Evolutionary conservation across 2,888 invertebrate species (phyloP), one percentile per base, ranked within the genome.

Genomic region (Epistrophella euchroma): DNA sequence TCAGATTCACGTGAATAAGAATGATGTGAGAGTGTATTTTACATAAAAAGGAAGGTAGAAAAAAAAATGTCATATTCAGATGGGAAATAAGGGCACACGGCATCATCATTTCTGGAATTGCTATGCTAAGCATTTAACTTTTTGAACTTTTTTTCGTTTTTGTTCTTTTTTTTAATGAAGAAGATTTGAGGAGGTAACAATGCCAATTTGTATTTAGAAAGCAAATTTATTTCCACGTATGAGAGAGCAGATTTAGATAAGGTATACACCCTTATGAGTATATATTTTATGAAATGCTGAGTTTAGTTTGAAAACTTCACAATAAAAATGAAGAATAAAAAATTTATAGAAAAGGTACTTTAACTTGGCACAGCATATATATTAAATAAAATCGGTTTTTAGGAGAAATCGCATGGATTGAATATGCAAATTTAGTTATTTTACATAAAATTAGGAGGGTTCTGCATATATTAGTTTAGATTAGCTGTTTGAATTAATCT

Each of bases 31-130:
- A 35, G 52, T 37, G n/a, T 37, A 47, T 37, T 22, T 37, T n/a
- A n/a, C 52, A 52, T 66, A 47, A 35, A 35, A 71, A 45, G 47
- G 19, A n/a, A 70, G 32, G n/a, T n/a, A 28, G 43, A 10, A 11
- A 32, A 66, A 45, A 28, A 50, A 83, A 78, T 70, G 60, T 64
- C 64, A 74, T 73, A 70, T 75, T 32, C 66, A 40, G 64, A 52
- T 62, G 70, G 37, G 52, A 52, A 68, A 68, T 52, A 52, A 50
- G 68, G 43, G 37, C 22, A 35, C 15, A 66, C 7, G 47, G 45
- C 6, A 47, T 66, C 6, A 47, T 66, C 19, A 66, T 43, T 64
- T 28, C 25, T 28, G 32, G 13, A 50, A 45, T 62, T 50, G 50
- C 50, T 40, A 19, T 28, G 50, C 43, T 43, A 72, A 47, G 66